A percentile compares a stretch with the other conserved stretches of the same genome.
Conservation (phyloP, 2,113 vertebrate species). For the Chroicocephalus ridibundus region DNA sequence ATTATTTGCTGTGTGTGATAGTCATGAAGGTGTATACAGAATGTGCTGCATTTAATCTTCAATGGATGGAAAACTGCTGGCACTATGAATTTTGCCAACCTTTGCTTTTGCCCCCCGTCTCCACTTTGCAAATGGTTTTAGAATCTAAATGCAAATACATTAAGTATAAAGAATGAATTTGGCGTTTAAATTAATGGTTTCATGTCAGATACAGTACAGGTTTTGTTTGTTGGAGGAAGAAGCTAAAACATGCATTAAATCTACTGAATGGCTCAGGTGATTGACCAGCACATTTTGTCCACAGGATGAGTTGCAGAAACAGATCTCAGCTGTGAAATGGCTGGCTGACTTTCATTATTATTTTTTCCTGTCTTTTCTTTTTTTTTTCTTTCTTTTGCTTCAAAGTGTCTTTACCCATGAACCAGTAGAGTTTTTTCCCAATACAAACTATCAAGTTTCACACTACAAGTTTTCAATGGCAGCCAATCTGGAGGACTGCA, state of each 20-base stretch:
- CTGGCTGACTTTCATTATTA: background rate
- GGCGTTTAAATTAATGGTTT: slow-evolving; percentile 54
- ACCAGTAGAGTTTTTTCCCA: slow-evolving; percentile 13
- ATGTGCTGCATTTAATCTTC: slow-evolving; percentile 33
- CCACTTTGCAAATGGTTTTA: background rate
- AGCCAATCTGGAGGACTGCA: slow-evolving; percentile 65
- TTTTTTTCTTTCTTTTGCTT: background rate
- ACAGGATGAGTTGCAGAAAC: background rate
- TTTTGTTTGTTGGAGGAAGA: slow-evolving; percentile 16
- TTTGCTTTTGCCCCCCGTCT: background rate
- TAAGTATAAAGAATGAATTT: slow-evolving; percentile 37
- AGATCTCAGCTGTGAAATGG: background rate
- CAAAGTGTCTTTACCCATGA: slow-evolving; percentile 29
- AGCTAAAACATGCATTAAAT: slow-evolving; percentile 14
- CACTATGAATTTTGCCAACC: background rate
- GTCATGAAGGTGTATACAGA: slow-evolving; percentile 32
- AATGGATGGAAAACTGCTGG: slow-evolving; percentile 47
- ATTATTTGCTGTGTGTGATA: slow-evolving; percentile 37
- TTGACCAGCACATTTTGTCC: background rate
- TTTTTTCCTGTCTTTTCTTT: background rate
- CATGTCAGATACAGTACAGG: background rate
- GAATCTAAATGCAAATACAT: slow-evolving; percentile 36
- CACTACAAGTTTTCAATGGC: slow-evolving; percentile 64
- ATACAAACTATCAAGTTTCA: slow-evolving; percentile 56
- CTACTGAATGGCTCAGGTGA: background rate